Conservation (phyloP, 30 jellyfish, hydroid and myxozoan species). For the Turritopsis dohrnii region DNA sequence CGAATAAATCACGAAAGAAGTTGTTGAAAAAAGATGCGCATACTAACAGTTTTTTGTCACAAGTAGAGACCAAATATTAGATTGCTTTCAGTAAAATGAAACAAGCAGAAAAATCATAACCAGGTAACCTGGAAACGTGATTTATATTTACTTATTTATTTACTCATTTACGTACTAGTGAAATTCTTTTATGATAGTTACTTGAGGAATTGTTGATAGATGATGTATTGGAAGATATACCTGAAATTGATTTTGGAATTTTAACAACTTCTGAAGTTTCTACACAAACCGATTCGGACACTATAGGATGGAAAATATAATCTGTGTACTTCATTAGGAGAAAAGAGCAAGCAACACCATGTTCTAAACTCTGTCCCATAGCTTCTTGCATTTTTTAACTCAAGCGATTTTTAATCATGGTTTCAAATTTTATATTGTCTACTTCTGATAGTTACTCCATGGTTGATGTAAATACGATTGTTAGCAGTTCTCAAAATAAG, state of each 20-base stretch:
- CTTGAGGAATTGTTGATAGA: background rate
- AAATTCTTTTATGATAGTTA: background rate
- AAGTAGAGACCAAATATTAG: background rate
- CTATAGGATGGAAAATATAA: background rate
- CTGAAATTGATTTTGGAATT: background rate
- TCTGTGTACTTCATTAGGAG: background rate
- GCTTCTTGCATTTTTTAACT: too few species aligned
- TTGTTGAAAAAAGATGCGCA: background rate
- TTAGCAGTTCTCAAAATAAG: background rate
- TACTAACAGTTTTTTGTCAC: background rate
- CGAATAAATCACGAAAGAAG: background rate
- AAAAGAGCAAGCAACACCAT: background rate
- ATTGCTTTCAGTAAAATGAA: background rate
- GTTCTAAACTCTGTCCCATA: too few species aligned
- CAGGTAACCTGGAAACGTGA: background rate
- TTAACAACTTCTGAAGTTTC: background rate
- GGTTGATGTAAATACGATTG: background rate
- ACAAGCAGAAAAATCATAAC: background rate
- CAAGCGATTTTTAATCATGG: background rate
- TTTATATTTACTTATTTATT: too few species aligned
- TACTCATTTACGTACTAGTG: background rate
- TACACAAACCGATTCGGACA: background rate
- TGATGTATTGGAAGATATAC: background rate
- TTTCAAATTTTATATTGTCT: background rate
- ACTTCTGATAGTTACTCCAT: background rate